Evolutionary conservation across 2,113 vertebrate genomes (phyloP).

Genomic region (Oplegnathus fasciatus): DNA sequence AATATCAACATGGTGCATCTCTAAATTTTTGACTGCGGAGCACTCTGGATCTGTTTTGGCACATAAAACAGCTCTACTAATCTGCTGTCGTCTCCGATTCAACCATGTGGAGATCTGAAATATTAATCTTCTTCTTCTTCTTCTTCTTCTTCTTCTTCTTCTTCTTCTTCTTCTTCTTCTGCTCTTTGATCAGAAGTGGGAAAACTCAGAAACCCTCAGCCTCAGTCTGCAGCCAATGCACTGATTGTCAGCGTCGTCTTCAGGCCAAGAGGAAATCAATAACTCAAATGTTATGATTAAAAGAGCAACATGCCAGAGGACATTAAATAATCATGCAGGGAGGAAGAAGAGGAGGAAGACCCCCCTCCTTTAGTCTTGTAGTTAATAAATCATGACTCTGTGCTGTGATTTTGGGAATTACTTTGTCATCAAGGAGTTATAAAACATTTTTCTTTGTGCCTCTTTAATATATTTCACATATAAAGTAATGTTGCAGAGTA

Average conservation of each 20-base stretch:
- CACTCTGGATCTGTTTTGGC: neutral
- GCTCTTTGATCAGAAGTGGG: conserved; percentile 63
- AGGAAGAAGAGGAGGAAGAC: conserved; percentile 31
- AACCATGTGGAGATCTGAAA: conserved; percentile 26
- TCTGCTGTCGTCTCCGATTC: conserved; percentile 24
- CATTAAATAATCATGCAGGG: conserved; percentile 79
- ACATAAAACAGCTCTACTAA: conserved; percentile 4
- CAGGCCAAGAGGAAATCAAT: conserved; percentile 76
- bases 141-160: neutral
- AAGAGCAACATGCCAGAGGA: conserved; percentile 66
- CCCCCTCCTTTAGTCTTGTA: neutral
- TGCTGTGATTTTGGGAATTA: conserved; percentile 13
- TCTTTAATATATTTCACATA: neutral
- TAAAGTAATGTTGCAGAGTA: neutral
- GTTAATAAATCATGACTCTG: conserved; percentile 55
- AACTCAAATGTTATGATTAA: conserved; percentile 85
- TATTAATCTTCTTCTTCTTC: conserved; percentile 34
- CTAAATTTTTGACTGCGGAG: neutral
- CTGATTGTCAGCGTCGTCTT: conserved; percentile 31
- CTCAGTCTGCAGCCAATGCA: neutral
- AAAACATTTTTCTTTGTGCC: neutral
- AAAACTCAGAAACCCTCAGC: conserved; percentile 24
- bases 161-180: conserved; percentile 9
- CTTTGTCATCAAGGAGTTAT: neutral
- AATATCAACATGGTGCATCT: neutral